Conservation (phyloP, 2,888 invertebrate species). For the Actias luna region DNA sequence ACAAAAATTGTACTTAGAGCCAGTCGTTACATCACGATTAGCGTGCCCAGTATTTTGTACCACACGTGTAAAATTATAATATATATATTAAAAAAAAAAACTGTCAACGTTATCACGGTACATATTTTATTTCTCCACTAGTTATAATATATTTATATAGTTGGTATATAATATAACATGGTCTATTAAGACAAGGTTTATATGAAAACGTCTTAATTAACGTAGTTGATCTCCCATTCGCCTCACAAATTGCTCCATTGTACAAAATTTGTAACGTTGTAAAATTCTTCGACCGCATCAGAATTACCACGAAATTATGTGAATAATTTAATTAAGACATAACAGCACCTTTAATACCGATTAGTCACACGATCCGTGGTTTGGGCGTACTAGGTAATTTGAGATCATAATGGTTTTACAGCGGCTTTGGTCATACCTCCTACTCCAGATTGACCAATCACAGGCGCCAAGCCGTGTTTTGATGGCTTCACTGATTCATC, state of each 20-base stretch:
- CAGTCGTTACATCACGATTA: too few relatives aligned
- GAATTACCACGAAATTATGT: slow-evolving; percentile 65
- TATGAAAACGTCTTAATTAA: slow-evolving; percentile 66
- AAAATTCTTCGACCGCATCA: slow-evolving; percentile 67
- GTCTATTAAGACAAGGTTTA: slow-evolving; percentile 36
- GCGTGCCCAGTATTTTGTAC: too few relatives aligned
- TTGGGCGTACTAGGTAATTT: slow-evolving; percentile 78
- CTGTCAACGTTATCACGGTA: neutral
- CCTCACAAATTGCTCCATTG: slow-evolving; percentile 69
- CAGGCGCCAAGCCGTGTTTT: slow-evolving; percentile 45
- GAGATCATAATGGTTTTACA: slow-evolving; percentile 73
- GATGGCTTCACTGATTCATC: slow-evolving; percentile 67
- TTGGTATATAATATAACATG: neutral
- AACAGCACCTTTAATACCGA: slow-evolving; percentile 77
- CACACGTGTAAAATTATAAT: too few relatives aligned
- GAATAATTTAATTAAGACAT: slow-evolving; percentile 80
- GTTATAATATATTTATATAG: neutral
- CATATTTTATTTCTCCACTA: neutral
- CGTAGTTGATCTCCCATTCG: slow-evolving; percentile 66
- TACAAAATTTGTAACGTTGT: slow-evolving; percentile 74
- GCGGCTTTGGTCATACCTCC: slow-evolving; percentile 71
- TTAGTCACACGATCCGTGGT: slow-evolving; percentile 76
- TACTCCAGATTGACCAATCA: slow-evolving; percentile 67
- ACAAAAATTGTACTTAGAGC: too few relatives aligned
- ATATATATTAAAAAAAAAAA: too few relatives aligned